These are phyloP conservation scores for Ophthalmolycus amberensis DNA, from an alignment of 2,113 vertebrate genomes.

Conservation along the genomic window DNA sequence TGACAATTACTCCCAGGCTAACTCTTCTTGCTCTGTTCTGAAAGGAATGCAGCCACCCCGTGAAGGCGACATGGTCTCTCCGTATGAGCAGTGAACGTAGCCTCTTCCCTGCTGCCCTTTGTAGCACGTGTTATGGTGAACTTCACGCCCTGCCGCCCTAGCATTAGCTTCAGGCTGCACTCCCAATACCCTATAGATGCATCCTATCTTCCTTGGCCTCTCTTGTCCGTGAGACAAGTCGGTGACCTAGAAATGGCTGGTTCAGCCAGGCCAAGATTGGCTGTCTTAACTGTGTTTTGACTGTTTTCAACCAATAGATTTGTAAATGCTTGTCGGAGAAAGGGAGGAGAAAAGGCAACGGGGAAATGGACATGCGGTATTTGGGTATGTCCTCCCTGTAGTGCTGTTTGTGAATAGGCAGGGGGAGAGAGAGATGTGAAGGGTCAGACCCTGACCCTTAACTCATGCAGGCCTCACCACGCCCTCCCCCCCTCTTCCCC, in stretches of 20 bases:
- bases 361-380: slow-evolving; percentile 25
- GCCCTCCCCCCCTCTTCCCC: slow-evolving; percentile 55
- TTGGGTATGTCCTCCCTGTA: slow-evolving; percentile 22
- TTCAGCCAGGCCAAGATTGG: slow-evolving; percentile 5
- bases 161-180: slow-evolving; percentile 54
- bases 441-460: slow-evolving; percentile 52
- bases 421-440: slow-evolving; percentile 15
- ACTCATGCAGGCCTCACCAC: slow-evolving; percentile 53
- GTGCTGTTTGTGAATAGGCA: slow-evolving; percentile 30
- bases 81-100: slow-evolving; percentile 59
- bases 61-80: slow-evolving; percentile 45
- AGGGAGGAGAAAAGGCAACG: not conserved
- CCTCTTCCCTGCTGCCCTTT: slow-evolving; percentile 56
- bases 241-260: slow-evolving; percentile 48
- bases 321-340: not conserved
- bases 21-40: slow-evolving; percentile 48
- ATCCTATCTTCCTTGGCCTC: slow-evolving; percentile 37
- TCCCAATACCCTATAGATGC: slow-evolving; percentile 54
- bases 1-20: not conserved
- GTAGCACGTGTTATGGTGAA: slow-evolving; percentile 65
- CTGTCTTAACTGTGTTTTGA: slow-evolving; percentile 9
- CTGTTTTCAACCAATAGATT: slow-evolving; percentile 14
- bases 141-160: slow-evolving; percentile 58
- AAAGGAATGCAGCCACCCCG: slow-evolving; percentile 61
- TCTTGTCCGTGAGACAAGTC: slow-evolving; percentile 43